Evolutionary conservation across 2,113 vertebrate species (phyloP).

Genomic region (Bambusicola thoracicus): DNA sequence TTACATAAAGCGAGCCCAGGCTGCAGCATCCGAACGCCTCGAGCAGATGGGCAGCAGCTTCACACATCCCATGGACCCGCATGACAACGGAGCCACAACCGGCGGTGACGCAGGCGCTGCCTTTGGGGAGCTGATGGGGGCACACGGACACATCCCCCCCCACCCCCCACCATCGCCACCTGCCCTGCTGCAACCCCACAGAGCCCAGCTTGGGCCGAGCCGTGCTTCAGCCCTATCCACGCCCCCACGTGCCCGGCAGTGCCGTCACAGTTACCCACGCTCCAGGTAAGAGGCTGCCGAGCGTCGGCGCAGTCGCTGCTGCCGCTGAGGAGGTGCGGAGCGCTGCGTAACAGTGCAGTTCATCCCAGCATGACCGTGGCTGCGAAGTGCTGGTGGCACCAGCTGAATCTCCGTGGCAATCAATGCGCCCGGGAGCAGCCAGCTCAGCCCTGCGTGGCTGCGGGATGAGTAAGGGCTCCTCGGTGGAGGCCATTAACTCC

Average conservation of each 20-base stretch:
- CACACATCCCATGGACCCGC: fast-evolving
- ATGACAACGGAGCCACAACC: background rate
- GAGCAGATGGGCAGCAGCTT: background rate
- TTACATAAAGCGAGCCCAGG: background rate
- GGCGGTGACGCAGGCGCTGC: too few species aligned
- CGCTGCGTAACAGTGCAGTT: constrained; percentile 10
- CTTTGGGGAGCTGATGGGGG: too few species aligned
- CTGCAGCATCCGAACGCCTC: fast-evolving
- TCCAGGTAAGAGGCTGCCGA: background rate
- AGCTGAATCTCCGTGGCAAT: constrained; percentile 39
- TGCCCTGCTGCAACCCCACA: background rate
- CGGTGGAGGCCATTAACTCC: constrained; percentile 68
- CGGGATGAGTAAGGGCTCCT: constrained; percentile 38
- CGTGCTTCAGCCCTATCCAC: background rate
- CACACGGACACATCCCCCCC: too few species aligned
- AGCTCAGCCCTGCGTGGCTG: constrained; percentile 37
- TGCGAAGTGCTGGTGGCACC: constrained; percentile 19
- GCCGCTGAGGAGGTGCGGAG: background rate
- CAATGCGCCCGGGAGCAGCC: constrained; percentile 54
- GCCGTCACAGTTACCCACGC: background rate
- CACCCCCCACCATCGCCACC: too few species aligned
- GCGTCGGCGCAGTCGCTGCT: background rate
- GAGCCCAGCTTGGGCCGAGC: fast-evolving
- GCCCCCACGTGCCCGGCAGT: background rate
- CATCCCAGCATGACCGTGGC: constrained; percentile 22